These are phyloP conservation scores for Horisme vitalbata DNA, from an alignment of 2,888 invertebrate genomes.

Conservation along the genomic window DNA sequence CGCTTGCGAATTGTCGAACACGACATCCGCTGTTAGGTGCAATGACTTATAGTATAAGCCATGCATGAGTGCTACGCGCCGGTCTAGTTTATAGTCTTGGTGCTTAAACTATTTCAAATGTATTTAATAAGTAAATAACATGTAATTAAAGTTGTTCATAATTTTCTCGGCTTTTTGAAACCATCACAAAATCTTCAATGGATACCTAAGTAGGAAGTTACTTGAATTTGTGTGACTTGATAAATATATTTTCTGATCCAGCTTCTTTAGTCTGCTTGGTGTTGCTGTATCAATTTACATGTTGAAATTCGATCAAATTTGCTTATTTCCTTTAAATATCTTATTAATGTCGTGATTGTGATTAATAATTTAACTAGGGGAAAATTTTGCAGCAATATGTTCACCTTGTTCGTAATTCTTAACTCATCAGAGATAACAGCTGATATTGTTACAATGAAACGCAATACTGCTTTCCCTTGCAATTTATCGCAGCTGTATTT, in stretches of 20 bases:
- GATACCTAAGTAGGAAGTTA: too few species aligned
- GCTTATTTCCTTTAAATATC: too few species aligned
- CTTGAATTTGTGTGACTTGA: too few species aligned
- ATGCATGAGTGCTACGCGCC: conserved; percentile 28
- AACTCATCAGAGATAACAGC: conserved; percentile 25
- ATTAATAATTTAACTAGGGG: too few species aligned
- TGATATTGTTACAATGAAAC: conserved; percentile 31
- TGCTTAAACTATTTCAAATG: conserved; percentile 45
- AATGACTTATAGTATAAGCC: conserved; percentile 50
- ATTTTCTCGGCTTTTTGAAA: conserved; percentile 36
- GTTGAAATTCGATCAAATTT: background rate
- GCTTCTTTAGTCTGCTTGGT: background rate
- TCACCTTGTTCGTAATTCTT: conserved; percentile 19
- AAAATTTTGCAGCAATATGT: conserved; percentile 16
- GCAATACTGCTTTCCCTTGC: conserved; percentile 31
- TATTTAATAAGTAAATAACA: conserved; percentile 49
- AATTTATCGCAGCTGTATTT: conserved; percentile 25
- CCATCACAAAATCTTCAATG: conserved; percentile 28
- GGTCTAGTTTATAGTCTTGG: conserved; percentile 19
- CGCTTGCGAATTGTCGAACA: conserved; percentile 41
- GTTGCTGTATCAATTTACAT: conserved; percentile 2
- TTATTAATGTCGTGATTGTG: too few species aligned
- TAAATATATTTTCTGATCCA: too few species aligned
- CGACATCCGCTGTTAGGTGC: conserved; percentile 45
- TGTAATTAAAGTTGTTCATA: conserved; percentile 38